A percentile compares a stretch with the other conserved stretches of the same genome.
These are phyloP conservation scores for Eueides isabella DNA, from an alignment of 1,140 invertebrate species.

Conservation along the genomic window DNA sequence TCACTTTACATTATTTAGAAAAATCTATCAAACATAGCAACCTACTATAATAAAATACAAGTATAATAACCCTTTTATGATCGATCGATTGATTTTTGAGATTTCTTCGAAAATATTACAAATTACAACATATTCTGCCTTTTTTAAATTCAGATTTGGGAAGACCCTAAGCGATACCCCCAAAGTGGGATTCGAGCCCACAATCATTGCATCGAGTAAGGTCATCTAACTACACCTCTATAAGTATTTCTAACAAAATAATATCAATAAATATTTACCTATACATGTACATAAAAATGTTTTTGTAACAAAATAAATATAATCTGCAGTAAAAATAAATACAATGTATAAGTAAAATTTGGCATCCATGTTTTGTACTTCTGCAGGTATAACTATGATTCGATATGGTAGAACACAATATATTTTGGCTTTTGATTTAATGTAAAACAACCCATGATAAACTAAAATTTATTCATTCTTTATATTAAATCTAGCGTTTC, in stretches of 20 bases:
- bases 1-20: constrained; percentile 6
- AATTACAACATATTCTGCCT: too few species aligned
- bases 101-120: too few species aligned
- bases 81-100: too few species aligned
- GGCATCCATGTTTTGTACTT: constrained; percentile 70
- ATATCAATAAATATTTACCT: neutral
- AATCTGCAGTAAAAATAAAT: constrained; percentile 13
- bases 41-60: neutral
- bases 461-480: neutral
- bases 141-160: too few species aligned
- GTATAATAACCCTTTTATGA: neutral
- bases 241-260: neutral
- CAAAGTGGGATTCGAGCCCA: neutral
- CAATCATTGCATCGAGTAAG: neutral
- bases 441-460: neutral
- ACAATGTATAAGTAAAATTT: constrained; percentile 59
- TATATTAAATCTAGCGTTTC: neutral
- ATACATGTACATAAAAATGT: neutral
- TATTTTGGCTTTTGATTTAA: constrained; percentile 40
- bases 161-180: too few species aligned
- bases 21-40: neutral
- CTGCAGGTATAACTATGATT: constrained; percentile 37
- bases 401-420: constrained; percentile 50
- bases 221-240: neutral
- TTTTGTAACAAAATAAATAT: constrained; percentile 11